Evolutionary conservation across 2,113 vertebrate species (phyloP).

Genomic region (Lagenorhynchus albirostris): DNA sequence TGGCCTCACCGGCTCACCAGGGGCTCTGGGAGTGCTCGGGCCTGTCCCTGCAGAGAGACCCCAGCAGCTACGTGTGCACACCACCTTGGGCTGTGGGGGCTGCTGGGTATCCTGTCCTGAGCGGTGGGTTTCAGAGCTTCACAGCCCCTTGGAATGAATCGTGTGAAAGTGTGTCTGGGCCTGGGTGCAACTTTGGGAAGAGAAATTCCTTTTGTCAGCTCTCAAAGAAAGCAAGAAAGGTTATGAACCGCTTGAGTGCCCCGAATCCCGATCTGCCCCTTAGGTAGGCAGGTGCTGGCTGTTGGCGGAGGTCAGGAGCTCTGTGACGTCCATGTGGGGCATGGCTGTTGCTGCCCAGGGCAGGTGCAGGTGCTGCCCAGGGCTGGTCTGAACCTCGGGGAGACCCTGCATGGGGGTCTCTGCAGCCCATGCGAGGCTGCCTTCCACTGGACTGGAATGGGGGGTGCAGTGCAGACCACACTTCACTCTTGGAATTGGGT

Average conservation of each 20-base stretch:
- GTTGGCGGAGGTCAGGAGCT: background rate
- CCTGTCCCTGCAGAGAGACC: background rate
- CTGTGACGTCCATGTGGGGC: fast-evolving
- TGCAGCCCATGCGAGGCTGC: too few relatives aligned
- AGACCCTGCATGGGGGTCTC: background rate
- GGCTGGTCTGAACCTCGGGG: background rate
- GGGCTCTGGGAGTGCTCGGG: background rate
- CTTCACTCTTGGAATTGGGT: background rate
- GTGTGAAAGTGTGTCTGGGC: background rate
- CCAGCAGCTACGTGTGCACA: background rate
- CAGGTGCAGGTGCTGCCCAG: background rate
- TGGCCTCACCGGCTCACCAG: background rate
- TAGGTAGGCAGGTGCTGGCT: background rate
- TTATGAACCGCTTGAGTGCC: background rate
- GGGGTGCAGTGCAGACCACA: background rate
- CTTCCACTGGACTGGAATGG: background rate
- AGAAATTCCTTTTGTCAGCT: background rate
- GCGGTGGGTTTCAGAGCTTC: background rate
- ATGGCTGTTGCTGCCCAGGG: background rate
- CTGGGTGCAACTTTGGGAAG: background rate
- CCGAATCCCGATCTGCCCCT: too few relatives aligned
- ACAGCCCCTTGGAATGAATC: background rate
- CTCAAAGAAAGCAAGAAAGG: background rate
- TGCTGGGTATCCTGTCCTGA: background rate
- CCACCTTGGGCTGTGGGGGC: background rate